Percentiles rank a stretch among this genome's conserved stretches.
These are phyloP conservation scores for Poeciliopsis infans DNA, from an alignment of 2,797 vertebrate genomes.

Conservation along the genomic window DNA sequence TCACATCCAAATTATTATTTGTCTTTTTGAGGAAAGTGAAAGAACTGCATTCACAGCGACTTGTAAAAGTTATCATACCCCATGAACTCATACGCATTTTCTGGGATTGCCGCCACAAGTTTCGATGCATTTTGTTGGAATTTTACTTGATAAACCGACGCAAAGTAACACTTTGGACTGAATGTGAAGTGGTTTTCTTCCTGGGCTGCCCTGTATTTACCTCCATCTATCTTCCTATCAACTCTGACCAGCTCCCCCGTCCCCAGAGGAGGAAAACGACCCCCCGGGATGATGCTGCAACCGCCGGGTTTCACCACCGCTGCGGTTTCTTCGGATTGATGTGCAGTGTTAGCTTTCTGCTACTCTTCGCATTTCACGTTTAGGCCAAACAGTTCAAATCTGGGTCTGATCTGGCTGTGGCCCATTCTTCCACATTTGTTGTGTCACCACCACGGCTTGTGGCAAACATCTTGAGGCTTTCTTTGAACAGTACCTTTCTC, in stretches of 20 bases:
- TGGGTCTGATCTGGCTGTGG: neutral
- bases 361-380: neutral
- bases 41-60: neutral
- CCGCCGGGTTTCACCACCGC: neutral
- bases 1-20: conserved; percentile 37
- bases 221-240: neutral
- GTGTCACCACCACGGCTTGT: neutral
- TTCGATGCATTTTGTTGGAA: neutral
- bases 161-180: neutral
- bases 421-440: neutral
- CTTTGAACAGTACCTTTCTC: neutral
- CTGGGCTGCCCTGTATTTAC: neutral
- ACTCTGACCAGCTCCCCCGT: neutral
- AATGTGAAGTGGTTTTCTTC: neutral
- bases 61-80: neutral
- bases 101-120: neutral
- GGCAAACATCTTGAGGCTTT: neutral
- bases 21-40: conserved; percentile 32
- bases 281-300: neutral
- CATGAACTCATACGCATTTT: neutral
- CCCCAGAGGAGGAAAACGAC: neutral
- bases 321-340: neutral
- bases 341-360: neutral
- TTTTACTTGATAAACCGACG: neutral
- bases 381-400: neutral